These are phyloP conservation scores for Hypsopygia costalis DNA, from an alignment of 2,888 invertebrate genomes.

Conservation along the genomic window DNA sequence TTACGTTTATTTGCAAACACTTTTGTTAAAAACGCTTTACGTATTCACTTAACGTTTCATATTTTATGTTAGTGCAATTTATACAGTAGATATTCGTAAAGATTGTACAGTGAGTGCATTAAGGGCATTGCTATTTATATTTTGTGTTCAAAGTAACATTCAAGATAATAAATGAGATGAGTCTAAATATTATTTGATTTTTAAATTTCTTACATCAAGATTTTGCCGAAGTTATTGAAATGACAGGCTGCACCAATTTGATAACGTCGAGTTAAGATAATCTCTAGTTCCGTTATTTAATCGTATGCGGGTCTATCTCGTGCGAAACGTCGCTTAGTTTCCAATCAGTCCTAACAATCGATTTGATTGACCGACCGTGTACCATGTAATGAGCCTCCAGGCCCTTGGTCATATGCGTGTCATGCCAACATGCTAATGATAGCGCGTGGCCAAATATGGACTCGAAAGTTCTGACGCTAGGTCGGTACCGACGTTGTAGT, in stretches of 20 bases:
- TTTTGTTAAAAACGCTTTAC: constrained; percentile 7
- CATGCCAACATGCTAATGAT: constrained; percentile 4
- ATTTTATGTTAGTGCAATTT: constrained; percentile 5
- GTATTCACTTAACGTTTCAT: constrained; percentile 2
- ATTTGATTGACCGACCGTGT: constrained; percentile 21
- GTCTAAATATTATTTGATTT: too few relatives aligned
- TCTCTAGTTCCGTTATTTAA: constrained; percentile 19
- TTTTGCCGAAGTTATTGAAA: too few relatives aligned
- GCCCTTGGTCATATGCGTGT: constrained; percentile 3
- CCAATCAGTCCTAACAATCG: constrained; percentile 42
- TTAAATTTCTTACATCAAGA: too few relatives aligned
- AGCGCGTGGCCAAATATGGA: constrained; percentile 5
- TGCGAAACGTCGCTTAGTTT: constrained; percentile 58
- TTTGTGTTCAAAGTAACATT: neutral
- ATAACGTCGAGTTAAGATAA: neutral
- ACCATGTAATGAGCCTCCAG: constrained; percentile 8
- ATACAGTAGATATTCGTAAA: constrained; percentile 1
- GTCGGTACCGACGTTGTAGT: neutral
- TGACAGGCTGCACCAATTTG: neutral
- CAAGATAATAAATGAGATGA: too few relatives aligned
- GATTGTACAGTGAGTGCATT: neutral
- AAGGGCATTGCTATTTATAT: neutral
- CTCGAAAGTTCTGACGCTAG: neutral
- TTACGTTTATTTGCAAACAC: constrained; percentile 14
- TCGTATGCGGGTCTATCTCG: constrained; percentile 31